These are phyloP conservation scores for Ophion ventricosus DNA, from an alignment of 2,888 invertebrate genomes.

Conservation along the genomic window DNA sequence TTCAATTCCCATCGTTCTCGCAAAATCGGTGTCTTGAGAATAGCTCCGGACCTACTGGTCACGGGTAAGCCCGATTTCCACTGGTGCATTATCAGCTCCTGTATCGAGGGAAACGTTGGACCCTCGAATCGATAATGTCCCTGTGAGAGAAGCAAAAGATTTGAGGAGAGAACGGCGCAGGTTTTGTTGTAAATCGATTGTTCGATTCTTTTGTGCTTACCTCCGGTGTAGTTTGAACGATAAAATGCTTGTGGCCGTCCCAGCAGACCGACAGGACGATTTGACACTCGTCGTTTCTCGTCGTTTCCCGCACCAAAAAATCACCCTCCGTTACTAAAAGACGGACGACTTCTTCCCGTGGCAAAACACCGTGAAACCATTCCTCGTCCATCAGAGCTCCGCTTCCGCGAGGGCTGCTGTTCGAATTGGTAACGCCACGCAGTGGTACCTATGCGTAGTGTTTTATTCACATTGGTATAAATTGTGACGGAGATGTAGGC, in stretches of 20 bases:
- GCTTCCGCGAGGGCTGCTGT: slow-evolving; percentile 82
- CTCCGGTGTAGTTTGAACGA: slow-evolving; percentile 96
- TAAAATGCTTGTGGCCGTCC: slow-evolving; percentile 98
- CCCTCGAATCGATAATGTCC: slow-evolving; percentile 97
- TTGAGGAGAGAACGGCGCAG: slow-evolving; percentile 7
- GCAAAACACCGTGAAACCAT: slow-evolving; percentile 98
- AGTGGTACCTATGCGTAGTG: slow-evolving; percentile 74
- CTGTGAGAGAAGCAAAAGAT: slow-evolving; percentile 83
- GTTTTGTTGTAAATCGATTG: neutral
- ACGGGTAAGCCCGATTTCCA: slow-evolving; percentile 93
- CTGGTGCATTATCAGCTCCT: slow-evolving; percentile 95
- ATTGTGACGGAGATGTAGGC: too few relatives aligned
- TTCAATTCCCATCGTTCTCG: slow-evolving; percentile 97
- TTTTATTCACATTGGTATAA: neutral
- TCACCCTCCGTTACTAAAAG: slow-evolving; percentile 96
- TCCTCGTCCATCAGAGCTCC: slow-evolving; percentile 94
- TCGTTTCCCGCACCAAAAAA: slow-evolving; percentile 96
- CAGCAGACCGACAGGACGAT: slow-evolving; percentile 97
- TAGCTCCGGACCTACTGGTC: slow-evolving; percentile 95
- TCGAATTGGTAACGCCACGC: slow-evolving; percentile 76
- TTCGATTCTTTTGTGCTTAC: slow-evolving; percentile 82
- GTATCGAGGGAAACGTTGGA: slow-evolving; percentile 95
- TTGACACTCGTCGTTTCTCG: slow-evolving; percentile 95
- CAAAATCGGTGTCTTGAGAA: slow-evolving; percentile 93
- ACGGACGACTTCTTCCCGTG: slow-evolving; percentile 97